Base-by-base conservation (phyloP, 2,113 vertebrate genomes). In the Malurus cyaneus region DNA sequence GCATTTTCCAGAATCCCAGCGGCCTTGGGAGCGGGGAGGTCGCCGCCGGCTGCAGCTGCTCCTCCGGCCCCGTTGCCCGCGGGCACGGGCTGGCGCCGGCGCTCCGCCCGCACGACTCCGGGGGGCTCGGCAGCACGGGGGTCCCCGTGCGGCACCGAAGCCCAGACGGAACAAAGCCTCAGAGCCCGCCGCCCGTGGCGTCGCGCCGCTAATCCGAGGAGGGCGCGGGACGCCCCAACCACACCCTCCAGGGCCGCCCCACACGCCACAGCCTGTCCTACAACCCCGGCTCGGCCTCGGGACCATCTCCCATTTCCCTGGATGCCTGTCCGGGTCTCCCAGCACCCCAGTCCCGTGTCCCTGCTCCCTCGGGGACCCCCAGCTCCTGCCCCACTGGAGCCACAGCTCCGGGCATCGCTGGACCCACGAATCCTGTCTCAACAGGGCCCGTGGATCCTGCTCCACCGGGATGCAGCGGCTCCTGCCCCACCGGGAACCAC, bases 1-100 rank as follows among this genome's bases (percentile, higher is more conserved):
- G 36, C 62, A 2, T 95, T 96, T 95, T 96, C 70, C 86, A 92
- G 77, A 74, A 92, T 92, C 76, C 77, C 80, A 79, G 80, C 59
- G 21, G 89, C 89, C 86, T 60, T 26, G 60, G 65, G 90, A 82
- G 11, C 23, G 7, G 80, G 41, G 80, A 86, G 72, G 93, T 80
- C 66, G 34, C 84, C 3, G 84, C 57, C 39, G 49, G 36, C 87
- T 74, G 77, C 66, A 20, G 61, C 71, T n/a, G n/a, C n/a, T n/a
- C n/a, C n/a, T n/a, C n/a, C n/a, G n/a, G n/a, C n/a, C n/a, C n/a
- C n/a, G n/a, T n/a, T n/a, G n/a, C n/a, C n/a, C n/a, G 50, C 14
- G 31, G 79, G 64, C 59, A 44, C 34, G 12, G 49, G 32, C 46
- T 46, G 77, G 32, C 5, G 65, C 64, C 29, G 78, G 57, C 52